Conservation (phyloP, 2,888 invertebrate genomes). For the Itoplectis maculator region DNA sequence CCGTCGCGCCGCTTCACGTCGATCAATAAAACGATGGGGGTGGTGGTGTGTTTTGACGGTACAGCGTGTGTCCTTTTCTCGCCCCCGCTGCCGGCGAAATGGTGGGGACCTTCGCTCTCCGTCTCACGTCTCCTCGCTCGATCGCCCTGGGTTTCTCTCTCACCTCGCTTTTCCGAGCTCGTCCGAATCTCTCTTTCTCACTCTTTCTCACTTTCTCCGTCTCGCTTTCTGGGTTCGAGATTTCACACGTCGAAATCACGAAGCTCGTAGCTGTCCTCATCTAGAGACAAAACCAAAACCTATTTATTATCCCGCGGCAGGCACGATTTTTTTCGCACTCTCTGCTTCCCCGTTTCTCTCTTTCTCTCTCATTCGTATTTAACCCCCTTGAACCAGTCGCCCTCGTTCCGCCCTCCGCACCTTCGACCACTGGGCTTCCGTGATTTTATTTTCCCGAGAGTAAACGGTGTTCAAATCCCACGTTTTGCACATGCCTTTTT, state of each 20-base stretch:
- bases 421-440: background rate
- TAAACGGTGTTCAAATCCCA: background rate
- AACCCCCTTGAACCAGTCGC: background rate
- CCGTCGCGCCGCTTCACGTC: constrained; percentile 70
- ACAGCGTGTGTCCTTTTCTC: constrained; percentile 32
- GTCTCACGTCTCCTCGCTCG: constrained; percentile 5
- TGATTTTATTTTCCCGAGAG: constrained; percentile 9
- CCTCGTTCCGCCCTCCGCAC: background rate
- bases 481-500: background rate
- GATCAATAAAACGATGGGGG: constrained; percentile 80
- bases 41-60: constrained; percentile 74
- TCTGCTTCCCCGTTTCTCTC: no score
- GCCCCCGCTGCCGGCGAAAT: background rate
- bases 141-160: background rate
- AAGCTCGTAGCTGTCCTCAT: no score
- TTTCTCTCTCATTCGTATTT: background rate
- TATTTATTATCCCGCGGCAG: no score
- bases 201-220: constrained; percentile 12
- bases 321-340: no score
- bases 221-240: no score
- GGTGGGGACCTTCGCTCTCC: constrained; percentile 31
- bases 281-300: no score
- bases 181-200: background rate
- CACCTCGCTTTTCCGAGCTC: no score
- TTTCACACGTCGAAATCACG: no score